Evolutionary conservation across 2,797 vertebrate species (phyloP).

Genomic region (Danio jaintianensis): DNA sequence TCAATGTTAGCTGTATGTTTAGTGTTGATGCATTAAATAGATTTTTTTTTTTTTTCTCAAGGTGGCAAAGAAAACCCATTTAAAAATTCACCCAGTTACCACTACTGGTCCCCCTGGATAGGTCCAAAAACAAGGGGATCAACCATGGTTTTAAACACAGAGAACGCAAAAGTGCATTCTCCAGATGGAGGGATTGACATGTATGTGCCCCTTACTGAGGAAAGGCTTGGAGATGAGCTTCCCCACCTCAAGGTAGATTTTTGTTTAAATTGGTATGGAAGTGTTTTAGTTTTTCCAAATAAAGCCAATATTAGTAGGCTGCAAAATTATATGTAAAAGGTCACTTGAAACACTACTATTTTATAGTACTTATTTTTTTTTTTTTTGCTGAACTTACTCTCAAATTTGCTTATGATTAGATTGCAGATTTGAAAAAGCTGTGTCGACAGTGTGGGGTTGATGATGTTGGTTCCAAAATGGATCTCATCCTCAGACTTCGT

Average conservation of each 20-base stretch:
- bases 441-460: background rate
- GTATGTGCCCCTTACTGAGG: conserved; percentile 7
- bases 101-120: conserved; percentile 10
- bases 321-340: too few relatives aligned
- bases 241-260: background rate
- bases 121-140: conserved; percentile 5
- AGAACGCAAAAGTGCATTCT: background rate
- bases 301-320: too few relatives aligned
- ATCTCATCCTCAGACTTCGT: background rate
- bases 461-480: background rate
- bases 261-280: background rate
- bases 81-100: background rate
- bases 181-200: background rate
- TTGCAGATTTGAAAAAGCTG: background rate
- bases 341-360: too few relatives aligned
- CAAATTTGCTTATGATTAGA: background rate
- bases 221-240: background rate
- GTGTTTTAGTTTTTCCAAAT: too few relatives aligned
- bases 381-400: background rate
- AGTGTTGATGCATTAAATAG: too few relatives aligned
- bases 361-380: background rate
- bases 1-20: too few relatives aligned
- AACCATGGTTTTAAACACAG: background rate
- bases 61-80: conserved; percentile 1
- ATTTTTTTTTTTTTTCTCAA: background rate